phyloP scores from a whole-genome alignment of 1,140 invertebrate species.

The Trichonephila clavipes region DNA sequence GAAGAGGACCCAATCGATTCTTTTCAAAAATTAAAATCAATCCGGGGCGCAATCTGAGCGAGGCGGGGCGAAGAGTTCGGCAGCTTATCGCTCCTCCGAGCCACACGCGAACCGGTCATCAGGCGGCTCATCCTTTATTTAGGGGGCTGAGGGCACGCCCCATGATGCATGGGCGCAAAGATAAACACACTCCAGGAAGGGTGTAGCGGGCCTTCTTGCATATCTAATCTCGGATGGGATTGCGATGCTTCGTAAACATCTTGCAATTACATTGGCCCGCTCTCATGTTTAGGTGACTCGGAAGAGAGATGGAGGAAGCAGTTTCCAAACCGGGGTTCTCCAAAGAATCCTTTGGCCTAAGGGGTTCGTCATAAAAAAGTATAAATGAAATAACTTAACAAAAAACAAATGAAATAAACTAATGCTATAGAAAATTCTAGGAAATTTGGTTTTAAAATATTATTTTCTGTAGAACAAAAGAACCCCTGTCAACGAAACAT shows the following conservation, averaged over 20 bases:
- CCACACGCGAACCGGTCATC: slow-evolving; percentile 66
- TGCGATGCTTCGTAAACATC: no score
- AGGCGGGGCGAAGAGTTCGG: slow-evolving; percentile 22
- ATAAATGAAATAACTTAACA: no score
- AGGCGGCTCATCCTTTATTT: slow-evolving; percentile 65
- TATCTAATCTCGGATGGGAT: not conserved
- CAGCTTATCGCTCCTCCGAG: not conserved
- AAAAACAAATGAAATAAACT: no score
- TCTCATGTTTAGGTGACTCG: not conserved
- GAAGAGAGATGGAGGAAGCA: no score
- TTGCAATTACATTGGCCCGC: not conserved
- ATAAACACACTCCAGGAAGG: slow-evolving; percentile 37
- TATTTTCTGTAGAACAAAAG: not conserved
- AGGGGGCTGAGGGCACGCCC: slow-evolving; percentile 18
- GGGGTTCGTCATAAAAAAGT: not conserved
- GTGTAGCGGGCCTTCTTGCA: slow-evolving; percentile 1
- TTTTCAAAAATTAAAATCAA: slow-evolving; percentile 27
- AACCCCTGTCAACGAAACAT: no score
- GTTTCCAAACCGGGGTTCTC: no score
- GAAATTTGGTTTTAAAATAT: not conserved
- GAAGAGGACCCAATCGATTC: not conserved
- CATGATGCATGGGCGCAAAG: not conserved
- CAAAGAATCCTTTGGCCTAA: no score
- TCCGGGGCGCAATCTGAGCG: not conserved
- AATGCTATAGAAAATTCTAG: no score